Base-by-base conservation (phyloP, 2,888 invertebrate species). In the Sinohyriopsis cumingii region DNA sequence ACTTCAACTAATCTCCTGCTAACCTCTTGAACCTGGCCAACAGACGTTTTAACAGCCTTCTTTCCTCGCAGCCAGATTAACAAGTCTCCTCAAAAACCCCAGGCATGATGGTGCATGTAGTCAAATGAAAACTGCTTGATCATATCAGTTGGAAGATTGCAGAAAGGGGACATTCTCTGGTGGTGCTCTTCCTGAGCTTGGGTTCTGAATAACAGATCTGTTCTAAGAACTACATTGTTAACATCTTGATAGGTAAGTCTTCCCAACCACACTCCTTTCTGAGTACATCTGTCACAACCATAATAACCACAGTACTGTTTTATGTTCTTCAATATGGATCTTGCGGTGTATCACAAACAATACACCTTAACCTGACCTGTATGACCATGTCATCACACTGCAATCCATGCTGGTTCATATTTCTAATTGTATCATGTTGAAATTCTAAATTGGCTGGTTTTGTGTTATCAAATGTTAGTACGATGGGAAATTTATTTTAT, bases 51-150 rank as follows among this genome's bases (percentile, higher is more conserved):
- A 63, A 24, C 55, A 59, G 63, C 57, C 57, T 67, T 59, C 24
- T 71, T 71, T 18, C 84, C 85, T 63, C 70, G 72, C 24, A 77
- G 73, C 82, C 82, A 83, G 33, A 80, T 65, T 15, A 71, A 54
- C 0, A 88, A 87, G 59, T 70, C 83, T 83, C 54, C 77, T 77
- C 54, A 83, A 74, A 28, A 85, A 81, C 18, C 87, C 87, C 28
- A 88, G 75, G 63, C 82, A 86, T 20, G 84, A 9, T 84, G 63
- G 62, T 89, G 88, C 87, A 87, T 80, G 69, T 83, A 82, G 19
- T 87, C 83, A 19, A 83, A 61, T 18, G 84, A 82, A 69, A 88
- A 78, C 63, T 79, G 62, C 6, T 73, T 73, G 18, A 86, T 73
- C 70, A 84, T 70, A 33, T 71, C 78, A 63, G 87, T 66, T 45